Base-by-base conservation (phyloP, 2,888 invertebrate species). In the Imbricaverruca yamaguchii region DNA sequence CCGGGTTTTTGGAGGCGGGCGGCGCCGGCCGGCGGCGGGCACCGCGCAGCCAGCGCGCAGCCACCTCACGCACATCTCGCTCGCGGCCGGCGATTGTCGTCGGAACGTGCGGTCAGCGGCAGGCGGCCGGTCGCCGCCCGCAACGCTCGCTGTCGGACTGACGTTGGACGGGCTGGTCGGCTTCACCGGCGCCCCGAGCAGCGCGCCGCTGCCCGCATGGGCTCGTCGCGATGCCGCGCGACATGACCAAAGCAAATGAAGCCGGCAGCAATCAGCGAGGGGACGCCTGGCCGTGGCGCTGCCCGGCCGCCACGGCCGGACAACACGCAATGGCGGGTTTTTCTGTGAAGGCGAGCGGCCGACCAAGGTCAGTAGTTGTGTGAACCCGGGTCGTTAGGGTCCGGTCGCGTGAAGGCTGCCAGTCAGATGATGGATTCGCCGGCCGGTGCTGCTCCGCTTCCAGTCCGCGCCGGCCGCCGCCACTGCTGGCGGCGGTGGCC, bases 391-490 rank as follows among this genome's bases (percentile, higher is more conserved):
- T 53, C 74, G 74, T 74, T 74, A 74, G 74, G 53, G 39, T 8
- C 21, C 55, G 74, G 74, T 74, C 74, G 74, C 74, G 74, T 74
- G 74, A 74, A 74, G 21, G 53, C 74, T 74, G 74, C 74, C 74
- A 74, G 74, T 74, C 55, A 74, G 55, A 55, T 74, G 74, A 74
- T 74, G 74, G 74, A 74, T 74, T 74, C 74, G 74, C 74, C 10
- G 55, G 55, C 10, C 74, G 74, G 53, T 21, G 15, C 15, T 8
- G 67, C 9, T 23, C 67, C 67, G 67, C 18, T 65, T 23, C 23
- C 65, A 65, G 65, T 0, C 61, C 18, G 61, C 69, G 69, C 69
- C 18, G 53, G 39, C 53, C 74, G 53, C 15, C 74, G 4, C 55
- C 74, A 55, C 74, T 55, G 53, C 53, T 59, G 59, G 11, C 12